These are phyloP conservation scores for Limnephilus marmoratus DNA, from an alignment of 2,888 invertebrate genomes.

Conservation along the genomic window DNA sequence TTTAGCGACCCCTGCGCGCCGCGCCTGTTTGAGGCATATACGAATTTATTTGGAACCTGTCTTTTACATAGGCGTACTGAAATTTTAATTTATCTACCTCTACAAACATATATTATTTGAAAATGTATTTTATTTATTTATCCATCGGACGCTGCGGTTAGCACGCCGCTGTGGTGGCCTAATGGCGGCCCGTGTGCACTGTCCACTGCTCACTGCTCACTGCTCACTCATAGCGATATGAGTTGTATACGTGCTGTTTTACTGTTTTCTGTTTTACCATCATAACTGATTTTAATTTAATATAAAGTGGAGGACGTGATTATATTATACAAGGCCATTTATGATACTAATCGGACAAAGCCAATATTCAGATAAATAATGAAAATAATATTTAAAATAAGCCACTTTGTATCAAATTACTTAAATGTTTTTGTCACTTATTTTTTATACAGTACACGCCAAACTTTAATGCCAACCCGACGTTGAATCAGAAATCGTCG, in stretches of 20 bases:
- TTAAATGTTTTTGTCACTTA: too few relatives aligned
- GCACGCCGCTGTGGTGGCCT: constrained; percentile 32
- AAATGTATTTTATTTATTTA: constrained; percentile 60
- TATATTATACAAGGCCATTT: neutral
- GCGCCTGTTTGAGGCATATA: neutral
- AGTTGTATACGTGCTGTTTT: neutral
- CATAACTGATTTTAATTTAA: constrained; percentile 29
- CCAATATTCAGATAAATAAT: neutral
- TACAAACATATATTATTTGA: constrained; percentile 52
- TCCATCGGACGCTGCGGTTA: constrained; percentile 57
- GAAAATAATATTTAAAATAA: too few relatives aligned
- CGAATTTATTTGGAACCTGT: constrained; percentile 36
- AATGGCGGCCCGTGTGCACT: neutral
- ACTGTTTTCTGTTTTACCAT: constrained; percentile 5
- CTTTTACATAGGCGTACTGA: constrained; percentile 47
- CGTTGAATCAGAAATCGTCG: too few relatives aligned
- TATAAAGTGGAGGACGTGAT: neutral
- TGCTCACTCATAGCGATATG: neutral
- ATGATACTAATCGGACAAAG: neutral
- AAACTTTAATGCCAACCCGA: too few relatives aligned
- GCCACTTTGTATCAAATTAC: too few relatives aligned
- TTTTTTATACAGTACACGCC: too few relatives aligned
- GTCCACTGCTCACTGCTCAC: too few relatives aligned
- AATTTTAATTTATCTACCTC: constrained; percentile 53
- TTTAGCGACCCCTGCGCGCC: neutral